These are phyloP conservation scores for Drosophila melanica DNA, from an alignment of 1,140 invertebrate species.

Conservation along the genomic window DNA sequence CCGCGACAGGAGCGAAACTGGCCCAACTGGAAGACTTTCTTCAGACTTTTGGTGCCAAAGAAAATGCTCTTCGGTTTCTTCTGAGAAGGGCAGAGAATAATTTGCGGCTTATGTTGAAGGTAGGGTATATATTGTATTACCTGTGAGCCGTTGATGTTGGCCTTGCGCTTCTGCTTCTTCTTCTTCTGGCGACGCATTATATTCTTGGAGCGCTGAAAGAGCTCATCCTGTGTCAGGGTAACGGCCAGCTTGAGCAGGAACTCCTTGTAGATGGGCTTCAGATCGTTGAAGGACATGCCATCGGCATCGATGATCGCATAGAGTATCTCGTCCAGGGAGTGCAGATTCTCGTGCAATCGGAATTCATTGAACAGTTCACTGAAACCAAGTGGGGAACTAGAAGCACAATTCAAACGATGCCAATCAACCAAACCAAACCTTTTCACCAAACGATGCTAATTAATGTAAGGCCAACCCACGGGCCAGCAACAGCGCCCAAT, in stretches of 20 bases:
- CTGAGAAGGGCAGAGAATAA: conserved; percentile 50
- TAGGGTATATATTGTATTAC: conserved; percentile 30
- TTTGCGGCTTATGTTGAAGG: too few species aligned
- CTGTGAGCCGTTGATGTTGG: conserved; percentile 78
- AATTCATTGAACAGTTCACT: conserved; percentile 93
- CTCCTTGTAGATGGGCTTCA: conserved; percentile 95
- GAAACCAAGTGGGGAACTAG: conserved; percentile 91
- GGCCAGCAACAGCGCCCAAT: conserved; percentile 23
- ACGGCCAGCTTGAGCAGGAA: conserved; percentile 93
- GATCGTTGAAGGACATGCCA: conserved; percentile 96
- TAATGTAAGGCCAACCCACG: conserved; percentile 47
- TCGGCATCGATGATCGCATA: conserved; percentile 94
- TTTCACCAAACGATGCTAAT: conserved; percentile 65
- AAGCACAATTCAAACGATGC: conserved; percentile 82
- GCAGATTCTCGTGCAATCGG: conserved; percentile 92
- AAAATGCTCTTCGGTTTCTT: conserved; percentile 85
- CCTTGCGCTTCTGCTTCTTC: conserved; percentile 85
- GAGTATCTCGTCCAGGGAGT: conserved; percentile 94
- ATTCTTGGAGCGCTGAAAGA: conserved; percentile 93
- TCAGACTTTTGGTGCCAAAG: conserved; percentile 85
- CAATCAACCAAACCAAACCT: conserved; percentile 78
- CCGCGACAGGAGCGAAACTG: conserved; percentile 79
- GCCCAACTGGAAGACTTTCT: conserved; percentile 83
- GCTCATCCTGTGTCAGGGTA: conserved; percentile 94
- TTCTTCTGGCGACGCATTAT: conserved; percentile 94